Evolutionary conservation across 2,797 vertebrate species (phyloP), one percentile per base, ranked within the genome.

Genomic region (Xenentodon cancila): DNA sequence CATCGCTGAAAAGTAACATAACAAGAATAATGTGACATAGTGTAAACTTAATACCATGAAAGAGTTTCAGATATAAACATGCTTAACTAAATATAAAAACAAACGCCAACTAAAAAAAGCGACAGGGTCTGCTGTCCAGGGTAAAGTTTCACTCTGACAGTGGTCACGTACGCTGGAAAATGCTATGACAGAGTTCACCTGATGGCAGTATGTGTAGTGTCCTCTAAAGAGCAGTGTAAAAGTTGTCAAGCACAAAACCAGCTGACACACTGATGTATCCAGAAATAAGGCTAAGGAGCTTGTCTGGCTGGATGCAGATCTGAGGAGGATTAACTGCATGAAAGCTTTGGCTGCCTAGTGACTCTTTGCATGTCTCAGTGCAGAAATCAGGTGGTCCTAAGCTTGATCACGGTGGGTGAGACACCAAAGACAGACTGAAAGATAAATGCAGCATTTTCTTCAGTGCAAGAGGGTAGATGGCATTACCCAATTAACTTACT

Each of bases 221-320:
- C 57, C 20, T 42, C 52, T 40, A 43, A 57, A 48, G 15, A 20
- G 22, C 27, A 4, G 52, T 45, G 71, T 66, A 75, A 77, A 84
- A 73, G 77, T 76, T 54, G 64, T 22, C 8, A 0, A 55, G 67
- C 69, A 9, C 55, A 9, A 21, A 40, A 11, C 40, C 59, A 43
- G 16, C 66, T 64, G 78, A 80, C 74, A 83, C 83, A 68, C 74
- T 73, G 64, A 84, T 72, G 45, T 67, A 72, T 19, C 79, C 81
- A 80, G 53, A 88, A 84, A 90, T 89, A 87, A 68, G 71, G 60
- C 47, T 89, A 85, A 89, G 86, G 59, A 83, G 90, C 84, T 91
- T 90, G 86, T 84, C 80, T 87, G 84, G 68, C 69, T 82, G 77
- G 75, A 58, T 59, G 70, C 50, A 71, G 65, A 63, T 71, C 70